These are phyloP conservation scores for Poeciliopsis turneri DNA, from an alignment of 2,797 vertebrate species.

Conservation along the genomic window DNA sequence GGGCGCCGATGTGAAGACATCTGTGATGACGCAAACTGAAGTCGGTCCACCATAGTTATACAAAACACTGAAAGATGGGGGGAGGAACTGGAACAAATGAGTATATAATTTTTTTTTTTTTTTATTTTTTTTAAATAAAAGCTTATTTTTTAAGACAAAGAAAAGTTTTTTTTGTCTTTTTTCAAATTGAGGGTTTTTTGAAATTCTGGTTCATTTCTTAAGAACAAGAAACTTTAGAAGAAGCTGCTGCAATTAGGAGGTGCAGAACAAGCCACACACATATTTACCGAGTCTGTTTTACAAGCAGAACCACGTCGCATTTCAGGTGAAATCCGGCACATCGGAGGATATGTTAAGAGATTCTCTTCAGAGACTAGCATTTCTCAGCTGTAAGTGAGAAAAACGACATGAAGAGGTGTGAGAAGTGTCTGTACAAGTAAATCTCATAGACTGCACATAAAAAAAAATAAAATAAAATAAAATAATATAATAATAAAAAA, in stretches of 20 bases:
- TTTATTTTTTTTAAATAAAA: background rate
- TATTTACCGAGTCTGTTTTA: slow-evolving; percentile 45
- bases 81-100: background rate
- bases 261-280: slow-evolving; percentile 60
- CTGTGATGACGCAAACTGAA: background rate
- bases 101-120: background rate
- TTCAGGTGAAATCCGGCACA: slow-evolving; percentile 39
- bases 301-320: slow-evolving; percentile 55
- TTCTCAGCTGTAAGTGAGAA: slow-evolving; percentile 9
- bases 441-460: slow-evolving; percentile 3
- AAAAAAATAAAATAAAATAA: background rate
- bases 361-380: slow-evolving; percentile 22
- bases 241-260: slow-evolving; percentile 38
- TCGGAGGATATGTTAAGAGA: slow-evolving; percentile 34
- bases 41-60: background rate
- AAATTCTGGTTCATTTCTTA: background rate
- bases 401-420: slow-evolving; percentile 18
- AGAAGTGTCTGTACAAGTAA: slow-evolving; percentile 12
- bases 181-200: background rate
- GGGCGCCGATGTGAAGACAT: background rate
- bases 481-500: background rate
- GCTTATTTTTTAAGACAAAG: background rate
- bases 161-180: background rate
- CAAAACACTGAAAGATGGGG: background rate
- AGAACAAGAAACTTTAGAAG: background rate